Evolutionary conservation across 2,797 vertebrate genomes (phyloP).

Genomic region (Myotis planiceps): DNA sequence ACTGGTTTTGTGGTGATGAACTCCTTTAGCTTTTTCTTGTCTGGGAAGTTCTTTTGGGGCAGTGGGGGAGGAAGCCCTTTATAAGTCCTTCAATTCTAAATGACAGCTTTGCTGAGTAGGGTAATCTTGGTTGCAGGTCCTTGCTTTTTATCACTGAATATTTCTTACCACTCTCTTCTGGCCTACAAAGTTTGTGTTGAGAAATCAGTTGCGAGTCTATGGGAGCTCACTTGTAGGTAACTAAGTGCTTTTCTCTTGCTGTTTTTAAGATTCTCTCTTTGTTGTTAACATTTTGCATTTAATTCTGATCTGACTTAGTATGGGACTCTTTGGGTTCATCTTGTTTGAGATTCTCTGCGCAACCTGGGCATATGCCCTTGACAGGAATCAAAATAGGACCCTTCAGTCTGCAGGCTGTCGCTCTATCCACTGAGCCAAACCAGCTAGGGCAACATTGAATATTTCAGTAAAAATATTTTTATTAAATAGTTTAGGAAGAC

Average conservation of each 20-base stretch:
- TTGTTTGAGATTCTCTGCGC: too few species aligned
- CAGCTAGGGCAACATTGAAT: background rate
- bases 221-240: background rate
- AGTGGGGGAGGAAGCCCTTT: background rate
- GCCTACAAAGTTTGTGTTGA: background rate
- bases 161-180: background rate
- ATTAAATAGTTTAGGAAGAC: background rate
- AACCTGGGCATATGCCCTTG: background rate
- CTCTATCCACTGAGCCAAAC: background rate
- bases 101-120: background rate
- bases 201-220: background rate
- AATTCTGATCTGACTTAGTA: too few species aligned
- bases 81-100: background rate
- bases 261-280: background rate
- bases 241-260: background rate
- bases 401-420: background rate
- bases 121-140: background rate
- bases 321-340: too few species aligned
- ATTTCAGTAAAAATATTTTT: background rate
- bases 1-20: background rate
- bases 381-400: background rate
- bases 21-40: background rate
- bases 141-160: background rate
- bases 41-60: background rate
- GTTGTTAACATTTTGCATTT: too few species aligned